Conservation (phyloP, 2,797 vertebrate species). For the Protonibea diacanthus region DNA sequence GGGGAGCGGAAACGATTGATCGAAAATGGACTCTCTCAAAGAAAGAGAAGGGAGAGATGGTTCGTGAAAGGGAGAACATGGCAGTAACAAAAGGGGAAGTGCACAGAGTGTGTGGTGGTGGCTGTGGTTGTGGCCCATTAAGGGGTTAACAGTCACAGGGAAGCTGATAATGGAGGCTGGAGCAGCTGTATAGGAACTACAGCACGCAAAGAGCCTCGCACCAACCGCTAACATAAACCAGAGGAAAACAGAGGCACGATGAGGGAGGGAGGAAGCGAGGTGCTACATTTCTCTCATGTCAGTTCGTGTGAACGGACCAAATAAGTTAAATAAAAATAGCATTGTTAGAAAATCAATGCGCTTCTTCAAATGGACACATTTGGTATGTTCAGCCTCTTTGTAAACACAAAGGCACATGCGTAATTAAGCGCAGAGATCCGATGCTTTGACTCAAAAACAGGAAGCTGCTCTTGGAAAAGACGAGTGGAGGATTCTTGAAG, state of each 20-base stretch:
- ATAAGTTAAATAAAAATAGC: conserved; percentile 29
- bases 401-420: conserved; percentile 44
- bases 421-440: conserved; percentile 31
- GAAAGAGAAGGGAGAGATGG: conserved; percentile 40
- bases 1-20: conserved; percentile 55
- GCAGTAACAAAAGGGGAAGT: conserved; percentile 62
- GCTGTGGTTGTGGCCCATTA: conserved; percentile 38
- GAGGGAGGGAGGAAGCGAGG: conserved; percentile 27
- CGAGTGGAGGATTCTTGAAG: conserved; percentile 21
- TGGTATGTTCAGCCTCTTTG: conserved; percentile 9
- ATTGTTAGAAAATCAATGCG: conserved; percentile 8
- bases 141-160: conserved; percentile 72
- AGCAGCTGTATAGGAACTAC: conserved; percentile 62
- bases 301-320: conserved; percentile 23
- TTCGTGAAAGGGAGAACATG: conserved; percentile 65
- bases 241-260: conserved; percentile 29
- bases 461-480: conserved; percentile 6
- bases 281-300: conserved; percentile 28
- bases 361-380: conserved; percentile 9
- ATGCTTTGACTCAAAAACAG: conserved; percentile 38
- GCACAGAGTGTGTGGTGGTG: conserved; percentile 1
- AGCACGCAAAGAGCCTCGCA: conserved; percentile 42
- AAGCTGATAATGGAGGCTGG: conserved; percentile 69
- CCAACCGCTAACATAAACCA: conserved; percentile 50
- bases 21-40: conserved; percentile 65